Evolutionary conservation across 2,888 invertebrate species (phyloP), one percentile per base, ranked within the genome.

Genomic region (Pycnomerus fuliginosus): DNA sequence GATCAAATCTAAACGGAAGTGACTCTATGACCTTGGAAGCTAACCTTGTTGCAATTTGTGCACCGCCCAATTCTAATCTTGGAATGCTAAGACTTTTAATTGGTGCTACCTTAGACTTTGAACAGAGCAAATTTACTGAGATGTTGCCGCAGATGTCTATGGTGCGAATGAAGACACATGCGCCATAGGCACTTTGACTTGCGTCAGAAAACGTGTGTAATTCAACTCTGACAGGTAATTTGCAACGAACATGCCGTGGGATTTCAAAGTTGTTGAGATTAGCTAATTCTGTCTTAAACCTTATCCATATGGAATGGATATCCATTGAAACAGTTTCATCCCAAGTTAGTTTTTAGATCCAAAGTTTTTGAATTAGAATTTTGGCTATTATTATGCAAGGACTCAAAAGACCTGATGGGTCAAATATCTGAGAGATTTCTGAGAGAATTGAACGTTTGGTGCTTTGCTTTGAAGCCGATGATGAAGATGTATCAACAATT

Each of bases 201-300:
- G 52, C 53, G 35, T 61, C 59, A 5, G 44, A 45, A 38, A 61
- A 61, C 2, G 53, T 55, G 34, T 59, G 60, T 4, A 62, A n/a
- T 40, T 56, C 40, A n/a, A 48, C 14, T 29, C 14, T 5, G 13
- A 14, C 4, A 7, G 13, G 17, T 5, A 38, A 10, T 17, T 27
- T 10, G 8, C 8, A 5, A 17, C 16, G n/a, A 12, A 36, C 41
- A 13, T 46, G 39, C 22, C 54, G 27, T 12, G 52, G 41, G 23
- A 54, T 48, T 30, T 31, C 24, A 12, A 53, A 24, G 24, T 23
- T 16, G 31, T 45, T 44, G 20, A 47, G 16, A 4, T 31, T 7
- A 12, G 5, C 12, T 5, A 50, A 25, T 3, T 17, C 32, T n/a
- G 32, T 24, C 14, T 28, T n/a, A 36, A 47, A 50, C 11, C 36